Evolutionary conservation across 2,797 vertebrate genomes (phyloP).

Genomic region (Staurois parvus): DNA sequence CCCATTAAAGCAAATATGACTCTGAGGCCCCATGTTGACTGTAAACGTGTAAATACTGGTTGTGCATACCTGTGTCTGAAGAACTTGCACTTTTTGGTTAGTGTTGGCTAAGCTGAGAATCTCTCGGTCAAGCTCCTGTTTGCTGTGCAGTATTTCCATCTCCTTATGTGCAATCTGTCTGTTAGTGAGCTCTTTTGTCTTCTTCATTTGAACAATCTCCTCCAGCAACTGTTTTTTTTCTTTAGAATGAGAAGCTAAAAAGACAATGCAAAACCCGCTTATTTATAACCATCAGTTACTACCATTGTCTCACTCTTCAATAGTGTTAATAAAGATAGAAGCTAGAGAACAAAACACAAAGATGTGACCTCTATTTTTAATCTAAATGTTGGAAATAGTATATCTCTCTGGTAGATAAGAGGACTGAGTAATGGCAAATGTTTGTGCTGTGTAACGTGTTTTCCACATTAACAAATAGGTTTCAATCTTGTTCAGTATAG

Average conservation of each 20-base stretch:
- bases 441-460: too few species aligned
- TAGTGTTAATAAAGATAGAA: neutral
- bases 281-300: neutral
- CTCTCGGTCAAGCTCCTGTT: constrained; percentile 64
- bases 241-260: constrained; percentile 60
- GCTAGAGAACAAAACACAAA: too few species aligned
- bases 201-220: constrained; percentile 63
- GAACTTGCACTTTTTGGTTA: constrained; percentile 57
- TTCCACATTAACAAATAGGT: too few species aligned
- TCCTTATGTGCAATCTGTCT: constrained; percentile 62
- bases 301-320: neutral
- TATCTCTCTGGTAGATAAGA: too few species aligned
- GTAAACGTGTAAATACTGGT: neutral
- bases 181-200: constrained; percentile 58
- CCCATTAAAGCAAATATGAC: too few species aligned
- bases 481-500: too few species aligned
- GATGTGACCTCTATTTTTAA: too few species aligned
- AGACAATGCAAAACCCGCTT: constrained; percentile 1
- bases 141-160: constrained; percentile 47
- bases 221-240: constrained; percentile 60
- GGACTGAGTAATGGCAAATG: too few species aligned
- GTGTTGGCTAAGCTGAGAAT: constrained; percentile 59
- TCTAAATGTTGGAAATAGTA: too few species aligned
- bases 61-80: constrained; percentile 53
- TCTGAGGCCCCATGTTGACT: too few species aligned